These are phyloP conservation scores for Dryadula phaetusa DNA, from an alignment of 2,888 invertebrate genomes.

Conservation along the genomic window DNA sequence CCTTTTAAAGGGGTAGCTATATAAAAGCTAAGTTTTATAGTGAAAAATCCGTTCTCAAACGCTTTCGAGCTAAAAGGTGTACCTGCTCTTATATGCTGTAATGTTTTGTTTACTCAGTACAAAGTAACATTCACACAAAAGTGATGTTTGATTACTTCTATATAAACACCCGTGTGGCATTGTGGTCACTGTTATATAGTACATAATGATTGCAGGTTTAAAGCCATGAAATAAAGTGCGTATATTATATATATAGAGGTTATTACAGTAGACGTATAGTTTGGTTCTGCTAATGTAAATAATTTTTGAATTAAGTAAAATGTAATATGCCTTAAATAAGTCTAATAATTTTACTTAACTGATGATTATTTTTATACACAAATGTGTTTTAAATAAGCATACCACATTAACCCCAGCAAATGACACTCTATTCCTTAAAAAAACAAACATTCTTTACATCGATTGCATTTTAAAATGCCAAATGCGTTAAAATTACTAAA, in stretches of 20 bases:
- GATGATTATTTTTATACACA: too few relatives aligned
- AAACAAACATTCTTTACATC: too few relatives aligned
- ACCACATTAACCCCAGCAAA: too few relatives aligned
- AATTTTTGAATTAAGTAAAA: too few relatives aligned
- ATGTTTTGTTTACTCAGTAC: constrained; percentile 6
- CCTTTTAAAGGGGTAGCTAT: constrained; percentile 38
- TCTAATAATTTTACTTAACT: too few relatives aligned
- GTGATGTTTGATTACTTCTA: constrained; percentile 11
- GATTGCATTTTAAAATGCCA: too few relatives aligned
- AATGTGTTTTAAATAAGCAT: too few relatives aligned
- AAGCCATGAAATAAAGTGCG: too few relatives aligned
- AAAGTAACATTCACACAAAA: constrained; percentile 6
- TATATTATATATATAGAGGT: background rate
- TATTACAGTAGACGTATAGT: background rate
- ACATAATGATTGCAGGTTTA: background rate
- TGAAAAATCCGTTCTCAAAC: constrained; percentile 32
- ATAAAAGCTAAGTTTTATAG: constrained; percentile 36
- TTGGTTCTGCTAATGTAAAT: too few relatives aligned
- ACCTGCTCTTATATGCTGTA: constrained; percentile 2
- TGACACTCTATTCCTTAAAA: too few relatives aligned
- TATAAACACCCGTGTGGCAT: background rate
- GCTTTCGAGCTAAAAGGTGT: constrained; percentile 33
- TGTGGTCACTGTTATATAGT: background rate
- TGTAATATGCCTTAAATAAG: too few relatives aligned
- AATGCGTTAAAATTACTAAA: too few relatives aligned